Conservation (phyloP, 2,888 invertebrate genomes). For the Argyresthia goedartella region DNA sequence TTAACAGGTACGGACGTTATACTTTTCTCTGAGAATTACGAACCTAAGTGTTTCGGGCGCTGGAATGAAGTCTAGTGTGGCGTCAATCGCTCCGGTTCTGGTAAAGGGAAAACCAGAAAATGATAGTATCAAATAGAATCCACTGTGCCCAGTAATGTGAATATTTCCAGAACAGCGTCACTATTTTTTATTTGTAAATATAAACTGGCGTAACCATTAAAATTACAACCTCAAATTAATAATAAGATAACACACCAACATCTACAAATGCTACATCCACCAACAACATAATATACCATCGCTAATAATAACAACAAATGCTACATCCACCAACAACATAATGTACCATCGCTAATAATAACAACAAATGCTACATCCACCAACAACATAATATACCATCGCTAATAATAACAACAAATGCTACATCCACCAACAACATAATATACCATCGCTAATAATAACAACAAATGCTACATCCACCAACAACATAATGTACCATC, state of each 20-base stretch:
- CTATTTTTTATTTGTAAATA: too few species aligned
- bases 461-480: neutral
- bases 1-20: constrained; percentile 82
- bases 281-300: neutral
- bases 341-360: neutral
- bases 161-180: too few species aligned
- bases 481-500: neutral
- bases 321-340: neutral
- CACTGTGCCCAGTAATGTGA: too few species aligned
- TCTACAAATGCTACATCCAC: neutral
- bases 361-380: neutral
- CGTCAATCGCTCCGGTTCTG: too few species aligned
- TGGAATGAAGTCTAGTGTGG: too few species aligned
- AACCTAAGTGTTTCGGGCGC: too few species aligned
- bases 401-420: too few species aligned
- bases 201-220: too few species aligned
- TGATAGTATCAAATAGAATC: too few species aligned
- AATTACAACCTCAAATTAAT: too few species aligned
- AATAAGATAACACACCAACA: too few species aligned
- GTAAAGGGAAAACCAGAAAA: too few species aligned
- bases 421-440: neutral
- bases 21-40: neutral
- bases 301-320: neutral
- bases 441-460: neutral
- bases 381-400: constrained; percentile 32